These are phyloP conservation scores for Gallinago jamesoni DNA, from an alignment of 2,113 vertebrate species.

Conservation along the genomic window DNA sequence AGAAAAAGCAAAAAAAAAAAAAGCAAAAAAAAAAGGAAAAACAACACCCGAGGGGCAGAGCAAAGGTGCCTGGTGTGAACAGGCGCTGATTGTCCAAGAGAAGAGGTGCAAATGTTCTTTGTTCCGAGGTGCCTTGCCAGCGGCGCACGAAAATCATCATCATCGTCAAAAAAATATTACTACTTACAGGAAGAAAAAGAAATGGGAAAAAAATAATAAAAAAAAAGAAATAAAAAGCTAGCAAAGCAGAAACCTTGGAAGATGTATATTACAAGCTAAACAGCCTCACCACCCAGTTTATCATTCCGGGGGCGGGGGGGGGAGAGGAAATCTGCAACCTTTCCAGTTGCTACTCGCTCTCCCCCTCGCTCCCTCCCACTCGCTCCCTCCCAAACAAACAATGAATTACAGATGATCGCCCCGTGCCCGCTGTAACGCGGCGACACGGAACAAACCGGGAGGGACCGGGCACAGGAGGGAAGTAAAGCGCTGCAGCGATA, in stretches of 20 bases:
- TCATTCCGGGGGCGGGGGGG: background rate
- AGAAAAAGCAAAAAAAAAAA: no score
- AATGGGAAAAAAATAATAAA: no score
- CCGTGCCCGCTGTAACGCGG: background rate
- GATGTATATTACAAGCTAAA: background rate
- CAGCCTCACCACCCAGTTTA: background rate
- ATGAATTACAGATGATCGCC: background rate
- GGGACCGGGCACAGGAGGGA: background rate
- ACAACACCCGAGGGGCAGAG: background rate
- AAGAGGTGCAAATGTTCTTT: constrained; percentile 13
- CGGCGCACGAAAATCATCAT: background rate
- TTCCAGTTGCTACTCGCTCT: background rate
- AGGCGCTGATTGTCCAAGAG: background rate
- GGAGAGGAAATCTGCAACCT: background rate
- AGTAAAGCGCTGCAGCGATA: background rate
- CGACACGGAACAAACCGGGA: background rate
- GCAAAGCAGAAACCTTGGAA: background rate
- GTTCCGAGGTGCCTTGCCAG: background rate
- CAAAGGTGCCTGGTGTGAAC: background rate
- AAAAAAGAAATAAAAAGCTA: background rate
- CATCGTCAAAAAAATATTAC: background rate
- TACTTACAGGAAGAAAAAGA: background rate
- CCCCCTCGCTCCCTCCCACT: background rate
- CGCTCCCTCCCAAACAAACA: background rate
- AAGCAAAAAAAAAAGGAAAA: background rate